A percentile compares a stretch with the other conserved stretches of the same genome.
phyloP scores from a whole-genome alignment of 2,888 invertebrate genomes.

The Synanthedon myopaeformis region DNA sequence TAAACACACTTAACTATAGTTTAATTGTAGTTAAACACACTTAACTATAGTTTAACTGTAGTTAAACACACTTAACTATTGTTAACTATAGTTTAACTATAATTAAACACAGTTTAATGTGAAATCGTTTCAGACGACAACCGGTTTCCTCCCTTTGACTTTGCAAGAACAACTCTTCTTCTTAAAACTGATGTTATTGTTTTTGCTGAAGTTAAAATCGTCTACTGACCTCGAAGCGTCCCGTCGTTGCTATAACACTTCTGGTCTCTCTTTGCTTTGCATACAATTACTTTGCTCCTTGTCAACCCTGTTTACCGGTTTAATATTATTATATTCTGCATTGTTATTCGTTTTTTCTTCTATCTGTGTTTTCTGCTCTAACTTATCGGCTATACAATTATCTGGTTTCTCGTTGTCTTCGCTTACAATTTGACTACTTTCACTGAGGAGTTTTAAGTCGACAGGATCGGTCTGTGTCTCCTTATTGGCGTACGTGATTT shows the following conservation, averaged over 20 bases:
- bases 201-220: constrained; percentile 32
- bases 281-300: neutral
- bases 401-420: constrained; percentile 14
- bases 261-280: constrained; percentile 29
- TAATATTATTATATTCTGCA: constrained; percentile 21
- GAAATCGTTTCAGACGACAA: constrained; percentile 30
- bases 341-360: constrained; percentile 18
- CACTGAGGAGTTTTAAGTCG: constrained; percentile 44
- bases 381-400: constrained; percentile 8
- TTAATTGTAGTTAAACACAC: too few relatives aligned
- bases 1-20: too few relatives aligned
- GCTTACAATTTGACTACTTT: constrained; percentile 28
- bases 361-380: constrained; percentile 13
- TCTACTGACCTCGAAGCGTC: constrained; percentile 45
- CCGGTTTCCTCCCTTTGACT: constrained; percentile 47
- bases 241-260: constrained; percentile 57
- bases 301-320: constrained; percentile 6
- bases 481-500: constrained; percentile 37
- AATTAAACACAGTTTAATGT: neutral
- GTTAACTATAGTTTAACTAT: too few relatives aligned
- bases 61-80: too few relatives aligned
- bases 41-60: too few relatives aligned
- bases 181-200: constrained; percentile 30
- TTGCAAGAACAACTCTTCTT: constrained; percentile 60
- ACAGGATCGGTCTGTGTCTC: constrained; percentile 51